phyloP scores from a whole-genome alignment of 2,888 invertebrate genomes.

The Plusia festucae region DNA sequence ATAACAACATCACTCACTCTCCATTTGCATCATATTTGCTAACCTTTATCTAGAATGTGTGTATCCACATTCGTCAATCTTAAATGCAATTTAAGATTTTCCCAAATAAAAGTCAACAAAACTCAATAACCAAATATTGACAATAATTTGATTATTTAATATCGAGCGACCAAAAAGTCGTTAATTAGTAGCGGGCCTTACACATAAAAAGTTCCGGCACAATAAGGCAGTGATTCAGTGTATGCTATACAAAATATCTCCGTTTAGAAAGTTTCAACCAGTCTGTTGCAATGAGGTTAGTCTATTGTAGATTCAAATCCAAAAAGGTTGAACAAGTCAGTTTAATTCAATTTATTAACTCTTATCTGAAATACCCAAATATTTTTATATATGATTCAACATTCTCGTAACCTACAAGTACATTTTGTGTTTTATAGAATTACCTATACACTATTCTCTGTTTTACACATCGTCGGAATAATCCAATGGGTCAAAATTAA shows the following conservation, averaged over 20 bases:
- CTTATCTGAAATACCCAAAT: constrained; percentile 86
- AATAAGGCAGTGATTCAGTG: constrained; percentile 89
- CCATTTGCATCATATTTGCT: constrained; percentile 52
- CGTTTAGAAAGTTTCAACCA: constrained; percentile 85
- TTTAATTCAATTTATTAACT: constrained; percentile 82
- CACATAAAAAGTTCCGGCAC: constrained; percentile 84
- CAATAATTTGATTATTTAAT: constrained; percentile 58
- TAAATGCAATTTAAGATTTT: constrained; percentile 59
- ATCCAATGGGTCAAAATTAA: constrained; percentile 83
- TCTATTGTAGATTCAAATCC: constrained; percentile 89
- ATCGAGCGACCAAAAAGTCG: constrained; percentile 64
- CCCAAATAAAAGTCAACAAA: constrained; percentile 60
- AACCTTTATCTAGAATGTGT: constrained; percentile 59
- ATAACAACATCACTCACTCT: constrained; percentile 42
- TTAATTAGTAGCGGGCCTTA: constrained; percentile 66
- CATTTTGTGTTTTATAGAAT: constrained; percentile 86
- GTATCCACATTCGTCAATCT: constrained; percentile 50
- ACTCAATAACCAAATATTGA: constrained; percentile 55
- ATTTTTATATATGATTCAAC: constrained; percentile 84
- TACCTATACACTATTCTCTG: constrained; percentile 85
- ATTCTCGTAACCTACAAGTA: constrained; percentile 88
- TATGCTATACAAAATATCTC: constrained; percentile 88
- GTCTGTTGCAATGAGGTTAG: constrained; percentile 87
- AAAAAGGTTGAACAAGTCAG: constrained; percentile 87
- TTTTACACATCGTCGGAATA: constrained; percentile 85